Evolutionary conservation across 2,797 vertebrate species (phyloP).

Genomic region (Ispidina picta): DNA sequence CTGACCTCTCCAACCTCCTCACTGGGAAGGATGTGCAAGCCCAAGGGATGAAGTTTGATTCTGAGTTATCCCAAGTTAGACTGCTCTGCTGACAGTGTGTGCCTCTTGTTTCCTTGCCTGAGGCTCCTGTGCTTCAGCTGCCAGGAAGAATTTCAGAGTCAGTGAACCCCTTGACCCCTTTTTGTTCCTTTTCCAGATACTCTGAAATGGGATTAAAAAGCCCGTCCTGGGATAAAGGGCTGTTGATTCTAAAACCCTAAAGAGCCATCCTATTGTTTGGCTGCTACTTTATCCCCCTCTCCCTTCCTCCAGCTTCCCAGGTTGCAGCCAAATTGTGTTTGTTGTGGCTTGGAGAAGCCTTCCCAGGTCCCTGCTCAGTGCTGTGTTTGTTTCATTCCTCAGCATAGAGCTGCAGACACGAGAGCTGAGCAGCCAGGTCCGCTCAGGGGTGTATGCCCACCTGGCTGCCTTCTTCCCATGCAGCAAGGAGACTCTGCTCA

Average conservation of each 20-base stretch:
- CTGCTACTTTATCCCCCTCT: not conserved
- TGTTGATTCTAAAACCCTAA: not conserved
- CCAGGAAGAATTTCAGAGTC: not conserved
- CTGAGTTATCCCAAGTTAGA: not conserved
- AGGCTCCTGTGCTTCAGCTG: not conserved
- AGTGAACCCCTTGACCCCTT: not conserved
- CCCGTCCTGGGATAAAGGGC: not conserved
- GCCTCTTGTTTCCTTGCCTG: not conserved
- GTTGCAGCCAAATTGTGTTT: not conserved
- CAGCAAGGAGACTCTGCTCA: conserved; percentile 89
- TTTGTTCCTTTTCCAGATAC: not conserved
- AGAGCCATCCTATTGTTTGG: fast-evolving
- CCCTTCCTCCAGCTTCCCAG: not conserved
- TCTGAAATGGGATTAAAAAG: not conserved
- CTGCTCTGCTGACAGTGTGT: fast-evolving
- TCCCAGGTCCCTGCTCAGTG: not conserved
- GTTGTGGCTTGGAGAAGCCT: not conserved
- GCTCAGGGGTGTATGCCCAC: conserved; percentile 89
- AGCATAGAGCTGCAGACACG: conserved; percentile 90
- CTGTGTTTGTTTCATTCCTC: conserved; percentile 53
- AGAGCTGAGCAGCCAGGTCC: conserved; percentile 82
- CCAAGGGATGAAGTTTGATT: not conserved
- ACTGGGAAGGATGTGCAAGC: not conserved
- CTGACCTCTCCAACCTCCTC: not conserved
- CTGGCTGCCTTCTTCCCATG: conserved; percentile 91